Conservation (phyloP, 35 echinoderm and acorn worm genomes). For the Heliocidaris tuberculata region DNA sequence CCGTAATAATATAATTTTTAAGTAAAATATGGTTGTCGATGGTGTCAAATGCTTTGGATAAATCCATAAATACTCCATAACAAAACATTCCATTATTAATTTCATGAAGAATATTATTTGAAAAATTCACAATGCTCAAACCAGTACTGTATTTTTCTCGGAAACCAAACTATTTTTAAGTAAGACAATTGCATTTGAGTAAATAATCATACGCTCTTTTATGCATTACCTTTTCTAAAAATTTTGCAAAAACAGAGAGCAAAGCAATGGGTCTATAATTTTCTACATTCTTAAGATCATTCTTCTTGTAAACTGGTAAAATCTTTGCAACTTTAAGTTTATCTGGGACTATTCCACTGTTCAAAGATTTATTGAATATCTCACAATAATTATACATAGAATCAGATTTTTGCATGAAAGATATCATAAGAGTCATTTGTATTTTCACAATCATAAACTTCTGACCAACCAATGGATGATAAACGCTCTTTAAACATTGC, state of each 20-base stretch:
- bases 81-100: too few relatives aligned
- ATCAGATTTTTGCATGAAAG: background rate
- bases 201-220: too few relatives aligned
- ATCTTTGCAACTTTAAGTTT: background rate
- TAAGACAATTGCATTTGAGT: too few relatives aligned
- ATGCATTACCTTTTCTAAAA: background rate
- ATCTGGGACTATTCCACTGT: background rate
- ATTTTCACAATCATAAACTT: background rate
- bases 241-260: background rate
- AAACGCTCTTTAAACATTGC: background rate
- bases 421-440: constrained; percentile 18
- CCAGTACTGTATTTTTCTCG: too few relatives aligned
- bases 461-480: background rate
- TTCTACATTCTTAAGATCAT: background rate
- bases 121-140: too few relatives aligned
- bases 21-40: too few relatives aligned
- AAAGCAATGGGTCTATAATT: background rate
- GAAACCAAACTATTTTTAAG: too few relatives aligned
- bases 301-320: background rate
- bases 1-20: too few relatives aligned
- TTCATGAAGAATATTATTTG: too few relatives aligned
- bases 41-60: too few relatives aligned
- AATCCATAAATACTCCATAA: too few relatives aligned
- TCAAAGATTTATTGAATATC: background rate
- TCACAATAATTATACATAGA: background rate